Base-by-base conservation (phyloP, 2,113 vertebrate genomes). In the Leptosomus discolor region DNA sequence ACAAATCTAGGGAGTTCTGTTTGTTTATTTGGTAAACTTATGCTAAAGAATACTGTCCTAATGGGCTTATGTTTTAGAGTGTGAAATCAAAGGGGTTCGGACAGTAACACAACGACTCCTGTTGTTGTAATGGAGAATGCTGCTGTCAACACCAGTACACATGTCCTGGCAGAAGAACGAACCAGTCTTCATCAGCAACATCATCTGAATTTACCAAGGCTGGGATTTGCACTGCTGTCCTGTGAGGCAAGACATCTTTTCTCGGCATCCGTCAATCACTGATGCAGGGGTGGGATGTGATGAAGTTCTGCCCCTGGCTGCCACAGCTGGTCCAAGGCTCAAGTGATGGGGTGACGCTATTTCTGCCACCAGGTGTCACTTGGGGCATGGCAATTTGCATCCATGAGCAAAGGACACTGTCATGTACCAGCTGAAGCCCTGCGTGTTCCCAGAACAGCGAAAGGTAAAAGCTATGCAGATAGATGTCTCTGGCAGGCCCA, bases 351-450 rank as follows among this genome's bases (percentile, higher is more conserved):
- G 20, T 53, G 56, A 45, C 1, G 1, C 85, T 74, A 58, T 23
- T 41, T 50, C 48, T 92, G 91, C 96, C 94, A 93, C 78, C 71
- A 96, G 97, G 60, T 91, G 85, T 94, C 97, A 92, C 90, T 4
- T 77, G 85, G 85, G 78, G 26, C 53, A 15, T 7, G 41, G 82
- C 63, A 18, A 0, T 75, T n/a, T 26, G 34, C 34, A 32, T 8
- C 69, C 12, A 0, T 9, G 56, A 37, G 36, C 15, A 7, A 3
- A 12, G 12, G 46, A 5, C 19, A 1, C 22, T 23, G 69, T 15
- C 16, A 18, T 3, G 23, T 26, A n/a, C 37, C 36, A 41, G 15
- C 30, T 27, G 34, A n/a, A 50, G 23, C 41, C 29, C 36, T 20
- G 30, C 46, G 7, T 8, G 0, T 36, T 60, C 26, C 20, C 54